Conservation (phyloP, 2,797 vertebrate species). For the Halcyon smyrnensis region DNA sequence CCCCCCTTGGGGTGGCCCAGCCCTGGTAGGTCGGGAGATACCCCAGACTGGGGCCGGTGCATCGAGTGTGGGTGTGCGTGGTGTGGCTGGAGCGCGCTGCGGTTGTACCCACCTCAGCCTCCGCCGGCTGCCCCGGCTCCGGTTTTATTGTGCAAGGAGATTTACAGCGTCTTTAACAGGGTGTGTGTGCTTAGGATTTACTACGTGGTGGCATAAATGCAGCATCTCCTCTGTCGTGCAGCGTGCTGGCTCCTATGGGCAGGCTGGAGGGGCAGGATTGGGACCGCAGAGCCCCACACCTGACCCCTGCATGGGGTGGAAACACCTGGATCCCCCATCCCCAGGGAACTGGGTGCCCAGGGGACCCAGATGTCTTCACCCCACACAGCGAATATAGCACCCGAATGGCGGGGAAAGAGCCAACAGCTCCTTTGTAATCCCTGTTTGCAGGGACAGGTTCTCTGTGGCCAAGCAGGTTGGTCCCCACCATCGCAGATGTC, state of each 20-base stretch:
- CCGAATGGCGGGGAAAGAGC: accelerated
- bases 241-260: neutral
- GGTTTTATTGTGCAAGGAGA: neutral
- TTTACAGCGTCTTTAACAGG: neutral
- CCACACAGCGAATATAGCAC: accelerated
- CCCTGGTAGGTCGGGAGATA: neutral
- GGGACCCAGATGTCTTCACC: neutral
- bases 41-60: accelerated
- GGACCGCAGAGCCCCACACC: neutral
- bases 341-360: too few species aligned
- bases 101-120: neutral
- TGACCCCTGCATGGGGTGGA: accelerated
- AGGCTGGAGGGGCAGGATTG: accelerated
- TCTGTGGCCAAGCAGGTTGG: neutral
- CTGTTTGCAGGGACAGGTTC: neutral
- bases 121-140: neutral
- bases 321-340: neutral
- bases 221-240: accelerated
- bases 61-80: neutral
- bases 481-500: accelerated
- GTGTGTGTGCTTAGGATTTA: constrained; percentile 40
- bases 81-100: neutral
- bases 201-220: neutral
- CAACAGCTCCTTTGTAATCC: neutral
- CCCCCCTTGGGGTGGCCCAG: neutral